These are phyloP conservation scores for Tipula helvola DNA, from an alignment of 2,888 invertebrate genomes.

Conservation along the genomic window DNA sequence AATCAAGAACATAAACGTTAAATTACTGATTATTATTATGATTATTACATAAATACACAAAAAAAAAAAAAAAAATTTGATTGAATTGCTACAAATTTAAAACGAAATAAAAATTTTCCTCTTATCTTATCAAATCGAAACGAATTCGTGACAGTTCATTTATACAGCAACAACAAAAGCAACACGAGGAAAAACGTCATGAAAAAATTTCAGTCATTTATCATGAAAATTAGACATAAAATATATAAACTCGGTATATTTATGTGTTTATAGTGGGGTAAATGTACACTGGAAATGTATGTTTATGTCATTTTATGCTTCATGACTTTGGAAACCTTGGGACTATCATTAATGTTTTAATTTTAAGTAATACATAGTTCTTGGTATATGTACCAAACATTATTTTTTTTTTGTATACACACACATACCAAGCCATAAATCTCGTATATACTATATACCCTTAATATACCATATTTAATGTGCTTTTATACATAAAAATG, in stretches of 20 bases:
- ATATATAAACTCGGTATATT: background rate
- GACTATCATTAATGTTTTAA: background rate
- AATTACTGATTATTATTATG: background rate
- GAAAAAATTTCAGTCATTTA: background rate
- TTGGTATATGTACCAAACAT: background rate
- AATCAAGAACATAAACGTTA: background rate
- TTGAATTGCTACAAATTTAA: background rate
- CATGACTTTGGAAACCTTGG: background rate
- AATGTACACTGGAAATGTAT: background rate
- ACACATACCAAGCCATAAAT: background rate
- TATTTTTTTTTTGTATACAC: background rate
- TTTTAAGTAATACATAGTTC: background rate
- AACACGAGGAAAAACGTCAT: background rate
- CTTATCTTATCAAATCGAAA: conserved; percentile 4
- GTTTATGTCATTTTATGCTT: background rate
- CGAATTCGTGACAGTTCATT: conserved; percentile 4
- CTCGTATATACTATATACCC: background rate
- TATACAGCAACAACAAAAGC: background rate
- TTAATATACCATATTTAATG: background rate
- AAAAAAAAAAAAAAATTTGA: background rate
- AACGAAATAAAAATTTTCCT: background rate
- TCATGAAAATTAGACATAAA: background rate
- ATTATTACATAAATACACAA: background rate
- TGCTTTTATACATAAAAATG: background rate
- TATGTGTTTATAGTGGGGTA: background rate